Percentiles rank a stretch among this genome's conserved stretches.
Evolutionary conservation across 2,797 vertebrate species (phyloP).

Genomic region (Cyclopterus lumpus): DNA sequence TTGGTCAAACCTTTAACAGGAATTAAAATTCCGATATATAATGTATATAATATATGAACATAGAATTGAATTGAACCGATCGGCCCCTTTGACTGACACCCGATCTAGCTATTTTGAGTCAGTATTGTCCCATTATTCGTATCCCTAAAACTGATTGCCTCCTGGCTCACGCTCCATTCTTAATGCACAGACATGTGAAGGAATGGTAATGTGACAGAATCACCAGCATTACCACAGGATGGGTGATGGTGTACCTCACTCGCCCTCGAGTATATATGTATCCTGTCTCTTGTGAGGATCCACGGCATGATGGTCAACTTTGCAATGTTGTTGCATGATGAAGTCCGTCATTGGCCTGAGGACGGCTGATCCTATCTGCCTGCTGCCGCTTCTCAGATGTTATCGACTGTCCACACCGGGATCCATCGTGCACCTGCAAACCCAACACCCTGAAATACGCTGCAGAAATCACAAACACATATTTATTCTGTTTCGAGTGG

Average conservation of each 20-base stretch:
- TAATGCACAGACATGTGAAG: neutral
- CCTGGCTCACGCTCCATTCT: neutral
- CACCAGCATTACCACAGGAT: constrained; percentile 43
- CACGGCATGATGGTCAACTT: constrained; percentile 40
- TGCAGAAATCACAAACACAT: constrained; percentile 51
- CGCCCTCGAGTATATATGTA: constrained; percentile 7
- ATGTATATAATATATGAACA: neutral
- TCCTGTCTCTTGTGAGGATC: constrained; percentile 13
- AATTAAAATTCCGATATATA: neutral
- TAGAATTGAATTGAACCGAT: neutral
- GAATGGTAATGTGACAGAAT: constrained; percentile 22
- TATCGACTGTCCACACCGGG: constrained; percentile 57
- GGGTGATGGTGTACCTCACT: constrained; percentile 40
- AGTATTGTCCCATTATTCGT: neutral
- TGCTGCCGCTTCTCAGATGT: constrained; percentile 60
- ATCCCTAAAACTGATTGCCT: neutral
- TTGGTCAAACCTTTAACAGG: no score
- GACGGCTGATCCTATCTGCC: constrained; percentile 57
- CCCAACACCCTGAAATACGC: constrained; percentile 52
- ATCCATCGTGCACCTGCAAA: constrained; percentile 59
- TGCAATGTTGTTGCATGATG: constrained; percentile 35
- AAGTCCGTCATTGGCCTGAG: constrained; percentile 52
- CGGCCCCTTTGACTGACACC: neutral
- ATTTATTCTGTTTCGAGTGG: constrained; percentile 54
- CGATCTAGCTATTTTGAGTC: neutral